Evolutionary conservation across 2,797 vertebrate species (phyloP).

Genomic region (Betta splendens): DNA sequence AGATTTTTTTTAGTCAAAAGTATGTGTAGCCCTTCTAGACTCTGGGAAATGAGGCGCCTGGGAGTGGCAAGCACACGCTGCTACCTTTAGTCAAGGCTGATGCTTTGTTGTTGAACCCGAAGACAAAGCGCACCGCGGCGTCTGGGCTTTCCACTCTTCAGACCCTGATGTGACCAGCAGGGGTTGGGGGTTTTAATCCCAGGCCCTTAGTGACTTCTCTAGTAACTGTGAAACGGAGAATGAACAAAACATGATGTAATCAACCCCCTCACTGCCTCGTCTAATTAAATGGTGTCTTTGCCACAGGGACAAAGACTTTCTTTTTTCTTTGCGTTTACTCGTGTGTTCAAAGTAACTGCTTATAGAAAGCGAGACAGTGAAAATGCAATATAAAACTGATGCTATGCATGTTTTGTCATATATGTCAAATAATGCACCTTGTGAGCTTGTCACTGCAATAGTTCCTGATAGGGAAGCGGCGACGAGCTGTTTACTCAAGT

Average conservation of each 20-base stretch:
- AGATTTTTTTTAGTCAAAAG: constrained; percentile 18
- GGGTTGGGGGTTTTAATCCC: constrained; percentile 72
- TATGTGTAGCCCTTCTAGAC: constrained; percentile 33
- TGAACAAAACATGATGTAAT: constrained; percentile 59
- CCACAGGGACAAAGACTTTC: constrained; percentile 21
- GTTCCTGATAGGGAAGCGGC: constrained; percentile 5
- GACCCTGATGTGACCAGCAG: constrained; percentile 67
- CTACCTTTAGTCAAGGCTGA: constrained; percentile 40
- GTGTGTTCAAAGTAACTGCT: constrained; percentile 13
- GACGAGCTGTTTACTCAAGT: constrained; percentile 12
- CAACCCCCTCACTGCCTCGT: constrained; percentile 33
- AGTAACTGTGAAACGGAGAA: constrained; percentile 60
- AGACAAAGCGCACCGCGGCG: constrained; percentile 75
- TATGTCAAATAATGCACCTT: constrained; percentile 13
- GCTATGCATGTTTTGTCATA: constrained; percentile 41
- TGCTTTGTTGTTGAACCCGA: constrained; percentile 73
- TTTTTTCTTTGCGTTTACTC: too few relatives aligned
- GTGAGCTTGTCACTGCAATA: constrained; percentile 26
- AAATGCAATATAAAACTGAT: constrained; percentile 23
- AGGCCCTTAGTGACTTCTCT: constrained; percentile 67
- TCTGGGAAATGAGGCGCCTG: constrained; percentile 60
- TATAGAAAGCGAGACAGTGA: constrained; percentile 6
- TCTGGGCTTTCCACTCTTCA: constrained; percentile 69
- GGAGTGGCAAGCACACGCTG: constrained; percentile 50
- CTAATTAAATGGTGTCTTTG: constrained; percentile 52